These are phyloP conservation scores for Thunnus maccoyii DNA, from an alignment of 2,113 vertebrate genomes.

Conservation along the genomic window DNA sequence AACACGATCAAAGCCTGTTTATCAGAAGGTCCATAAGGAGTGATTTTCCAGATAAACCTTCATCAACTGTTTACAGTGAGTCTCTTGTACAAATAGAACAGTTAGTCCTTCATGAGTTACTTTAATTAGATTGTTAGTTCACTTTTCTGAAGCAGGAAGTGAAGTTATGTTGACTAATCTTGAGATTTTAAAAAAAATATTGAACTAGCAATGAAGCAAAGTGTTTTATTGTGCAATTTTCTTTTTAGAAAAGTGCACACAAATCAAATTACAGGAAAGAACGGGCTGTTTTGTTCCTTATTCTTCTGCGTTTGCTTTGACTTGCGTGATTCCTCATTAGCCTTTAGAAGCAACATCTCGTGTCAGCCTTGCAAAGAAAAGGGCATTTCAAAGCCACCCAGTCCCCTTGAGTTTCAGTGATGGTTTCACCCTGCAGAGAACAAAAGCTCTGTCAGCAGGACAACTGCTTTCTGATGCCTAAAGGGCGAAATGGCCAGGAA, in stretches of 20 bases:
- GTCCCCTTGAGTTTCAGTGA: conserved; percentile 25
- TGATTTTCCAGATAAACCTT: neutral
- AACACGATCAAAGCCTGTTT: neutral
- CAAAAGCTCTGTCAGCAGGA: conserved; percentile 63
- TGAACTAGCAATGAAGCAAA: neutral
- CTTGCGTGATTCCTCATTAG: conserved; percentile 16
- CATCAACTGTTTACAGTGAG: neutral
- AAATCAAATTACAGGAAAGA: conserved; percentile 15
- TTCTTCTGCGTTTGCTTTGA: conserved; percentile 31
- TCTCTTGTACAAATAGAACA: neutral
- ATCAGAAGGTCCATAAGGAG: neutral
- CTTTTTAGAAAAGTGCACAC: neutral
- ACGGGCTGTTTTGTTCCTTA: neutral
- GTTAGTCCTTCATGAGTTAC: neutral
- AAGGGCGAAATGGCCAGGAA: conserved; percentile 58
- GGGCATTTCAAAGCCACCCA: conserved; percentile 41
- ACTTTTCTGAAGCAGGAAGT: conserved; percentile 1
- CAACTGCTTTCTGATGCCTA: conserved; percentile 58
- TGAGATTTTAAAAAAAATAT: neutral
- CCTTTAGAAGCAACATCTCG: conserved; percentile 21
- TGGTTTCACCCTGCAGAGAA: conserved; percentile 51
- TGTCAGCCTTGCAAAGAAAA: conserved; percentile 34
- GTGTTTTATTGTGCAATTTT: conserved; percentile 22
- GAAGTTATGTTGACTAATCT: neutral
- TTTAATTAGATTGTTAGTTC: neutral